Conservation (phyloP, 92 coral and sea anemone genomes). For the Ricordea florida region DNA sequence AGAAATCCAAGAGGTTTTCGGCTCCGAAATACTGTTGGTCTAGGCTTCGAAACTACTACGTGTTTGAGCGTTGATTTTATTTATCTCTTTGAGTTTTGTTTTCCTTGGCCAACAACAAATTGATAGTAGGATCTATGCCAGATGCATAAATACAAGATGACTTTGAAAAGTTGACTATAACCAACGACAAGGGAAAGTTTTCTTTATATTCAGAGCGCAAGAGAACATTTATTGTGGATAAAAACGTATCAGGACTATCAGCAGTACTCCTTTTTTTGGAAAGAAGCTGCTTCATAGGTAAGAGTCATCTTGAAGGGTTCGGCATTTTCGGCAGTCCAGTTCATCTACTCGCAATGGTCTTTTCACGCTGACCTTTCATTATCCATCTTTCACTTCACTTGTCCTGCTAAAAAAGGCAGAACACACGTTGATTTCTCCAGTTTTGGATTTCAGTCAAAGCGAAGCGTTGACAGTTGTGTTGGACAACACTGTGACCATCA, state of each 20-base stretch:
- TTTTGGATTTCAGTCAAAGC: no score
- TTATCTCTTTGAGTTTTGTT: neutral
- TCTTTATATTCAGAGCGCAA: no score
- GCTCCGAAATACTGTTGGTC: neutral
- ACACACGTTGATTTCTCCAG: neutral
- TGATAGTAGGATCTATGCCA: neutral
- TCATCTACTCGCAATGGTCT: neutral
- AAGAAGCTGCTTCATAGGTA: no score
- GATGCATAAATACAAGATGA: neutral
- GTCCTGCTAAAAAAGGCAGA: neutral
- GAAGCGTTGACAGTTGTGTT: no score
- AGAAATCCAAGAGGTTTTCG: neutral
- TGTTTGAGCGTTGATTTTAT: neutral
- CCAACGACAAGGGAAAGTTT: neutral
- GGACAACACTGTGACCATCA: no score
- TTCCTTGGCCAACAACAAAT: neutral
- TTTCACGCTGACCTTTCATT: neutral
- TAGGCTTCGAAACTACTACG: neutral
- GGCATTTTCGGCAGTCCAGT: neutral
- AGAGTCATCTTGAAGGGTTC: no score
- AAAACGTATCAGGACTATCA: no score
- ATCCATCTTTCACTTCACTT: neutral
- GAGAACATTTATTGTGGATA: no score
- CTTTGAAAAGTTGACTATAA: neutral
- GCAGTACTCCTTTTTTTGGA: no score